A percentile compares a stretch with the other conserved stretches of the same genome.
These are phyloP conservation scores for Elegia similella DNA, from an alignment of 2,888 invertebrate species.

Conservation along the genomic window DNA sequence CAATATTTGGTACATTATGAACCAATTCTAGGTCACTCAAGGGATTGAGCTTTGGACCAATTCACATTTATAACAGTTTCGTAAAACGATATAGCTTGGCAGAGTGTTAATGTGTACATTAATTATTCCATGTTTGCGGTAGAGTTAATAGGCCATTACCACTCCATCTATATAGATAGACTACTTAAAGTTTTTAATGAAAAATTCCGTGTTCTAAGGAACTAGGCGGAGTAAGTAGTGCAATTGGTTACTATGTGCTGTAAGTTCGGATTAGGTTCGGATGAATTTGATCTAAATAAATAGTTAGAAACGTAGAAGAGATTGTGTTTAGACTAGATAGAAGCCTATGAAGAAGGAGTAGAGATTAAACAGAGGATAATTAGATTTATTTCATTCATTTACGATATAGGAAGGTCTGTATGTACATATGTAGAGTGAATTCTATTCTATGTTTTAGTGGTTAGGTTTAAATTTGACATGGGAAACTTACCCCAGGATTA, in stretches of 20 bases:
- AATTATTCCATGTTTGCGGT: slow-evolving; percentile 22
- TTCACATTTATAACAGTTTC: neutral
- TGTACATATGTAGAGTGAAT: too few relatives aligned
- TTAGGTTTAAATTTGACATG: too few relatives aligned
- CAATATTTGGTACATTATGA: neutral
- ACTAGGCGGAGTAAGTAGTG: neutral
- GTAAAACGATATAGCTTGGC: slow-evolving; percentile 14
- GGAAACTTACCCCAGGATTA: too few relatives aligned
- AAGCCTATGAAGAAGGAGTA: too few relatives aligned
- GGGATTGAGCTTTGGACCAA: neutral
- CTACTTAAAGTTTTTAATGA: slow-evolving; percentile 14
- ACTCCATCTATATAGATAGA: slow-evolving; percentile 20
- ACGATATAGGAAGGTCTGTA: too few relatives aligned
- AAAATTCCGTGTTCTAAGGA: neutral
- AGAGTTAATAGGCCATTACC: slow-evolving; percentile 20
- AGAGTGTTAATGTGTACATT: slow-evolving; percentile 23
- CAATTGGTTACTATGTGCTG: neutral
- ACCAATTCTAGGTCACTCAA: neutral
- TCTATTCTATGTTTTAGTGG: too few relatives aligned
- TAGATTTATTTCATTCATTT: too few relatives aligned
- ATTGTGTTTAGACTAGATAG: too few relatives aligned
- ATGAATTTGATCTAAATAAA: too few relatives aligned
- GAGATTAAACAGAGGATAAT: too few relatives aligned
- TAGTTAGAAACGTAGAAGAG: too few relatives aligned
- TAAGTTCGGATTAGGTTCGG: neutral